phyloP scores from a whole-genome alignment of 1,140 invertebrate genomes.

The Drosophila pachea region DNA sequence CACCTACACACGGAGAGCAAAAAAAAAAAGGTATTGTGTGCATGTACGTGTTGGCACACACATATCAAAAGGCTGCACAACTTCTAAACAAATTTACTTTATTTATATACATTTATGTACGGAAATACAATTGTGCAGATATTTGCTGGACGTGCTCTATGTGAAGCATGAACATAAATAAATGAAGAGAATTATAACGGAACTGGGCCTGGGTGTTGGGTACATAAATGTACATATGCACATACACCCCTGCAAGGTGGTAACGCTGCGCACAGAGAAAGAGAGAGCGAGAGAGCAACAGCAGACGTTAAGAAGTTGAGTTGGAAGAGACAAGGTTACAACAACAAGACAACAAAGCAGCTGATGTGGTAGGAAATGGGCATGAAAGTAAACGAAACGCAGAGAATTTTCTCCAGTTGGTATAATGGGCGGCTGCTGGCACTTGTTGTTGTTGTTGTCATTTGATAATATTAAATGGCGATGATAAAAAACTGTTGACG shows the following conservation, averaged over 20 bases:
- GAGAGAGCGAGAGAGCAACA: constrained; percentile 34
- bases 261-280: constrained; percentile 52
- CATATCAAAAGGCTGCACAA: constrained; percentile 15
- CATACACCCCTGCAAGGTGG: constrained; percentile 53
- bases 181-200: constrained; percentile 41
- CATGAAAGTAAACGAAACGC: constrained; percentile 15
- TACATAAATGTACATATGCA: constrained; percentile 12
- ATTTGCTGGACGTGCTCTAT: constrained; percentile 15
- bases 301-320: constrained; percentile 47
- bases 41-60: constrained; percentile 12
- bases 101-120: constrained; percentile 6
- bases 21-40: constrained; percentile 38
- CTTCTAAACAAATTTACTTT: constrained; percentile 34
- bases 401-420: constrained; percentile 41
- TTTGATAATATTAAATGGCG: constrained; percentile 23
- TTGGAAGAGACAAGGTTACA: constrained; percentile 69
- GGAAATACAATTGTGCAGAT: constrained; percentile 1
- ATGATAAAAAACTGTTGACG: constrained; percentile 10
- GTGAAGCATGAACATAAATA: constrained; percentile 43
- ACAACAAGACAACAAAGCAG: constrained; percentile 57
- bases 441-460: constrained; percentile 36
- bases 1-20: constrained; percentile 7
- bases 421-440: constrained; percentile 25
- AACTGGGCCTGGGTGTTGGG: constrained; percentile 13
- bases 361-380: constrained; percentile 53